Evolutionary conservation across 2,888 invertebrate genomes (phyloP), one percentile per base, ranked within the genome.

Genomic region (Drosophila percnosoma): DNA sequence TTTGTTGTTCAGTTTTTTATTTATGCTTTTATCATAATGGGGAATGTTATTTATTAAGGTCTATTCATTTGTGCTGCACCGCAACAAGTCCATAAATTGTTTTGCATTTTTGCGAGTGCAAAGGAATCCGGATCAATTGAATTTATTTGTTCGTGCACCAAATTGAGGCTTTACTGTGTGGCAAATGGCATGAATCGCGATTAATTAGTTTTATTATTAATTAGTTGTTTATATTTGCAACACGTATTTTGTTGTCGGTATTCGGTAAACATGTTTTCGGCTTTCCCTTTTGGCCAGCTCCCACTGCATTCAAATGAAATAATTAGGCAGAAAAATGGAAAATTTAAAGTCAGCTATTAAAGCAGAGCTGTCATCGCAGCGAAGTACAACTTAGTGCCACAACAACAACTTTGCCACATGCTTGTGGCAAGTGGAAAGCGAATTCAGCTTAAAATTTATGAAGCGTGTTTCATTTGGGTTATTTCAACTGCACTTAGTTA

Each of bases 401-500:
- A 42, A 10, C 31, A 10, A 31, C 10, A 31, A 11, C 5, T 21
- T 42, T 21, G 11, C 5, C 42, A 42, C 11, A 33, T 8, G 52
- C 21, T 4, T 52, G 33, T 11, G 33, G 33, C 4, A 33, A 33
- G 21, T 33, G 31, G 13, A 8, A 21, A 24, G 10, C 34, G 6
- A 53, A 34, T 34, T 18, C 0, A 24, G 42, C 21, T 15, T 34
- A 15, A 53, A 24, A 27, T 54, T 7, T 27, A 27, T 27, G 18
- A 36, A 5, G n/a, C 27, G 5, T 33, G 11, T 31, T 27, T 51
- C 24, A 52, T 68, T 42, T 45, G 42, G 40, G 24, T 29, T 48
- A 40, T 67, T 15, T 18, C 18, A 21, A 33, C 27, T 51, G 51
- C 38, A 52, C 34, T 52, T 45, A 52, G 42, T 21, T 58, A 57